Evolutionary conservation across 2,113 vertebrate genomes (phyloP), one percentile per base, ranked within the genome.

Genomic region (Himantopus leucocephalus): DNA sequence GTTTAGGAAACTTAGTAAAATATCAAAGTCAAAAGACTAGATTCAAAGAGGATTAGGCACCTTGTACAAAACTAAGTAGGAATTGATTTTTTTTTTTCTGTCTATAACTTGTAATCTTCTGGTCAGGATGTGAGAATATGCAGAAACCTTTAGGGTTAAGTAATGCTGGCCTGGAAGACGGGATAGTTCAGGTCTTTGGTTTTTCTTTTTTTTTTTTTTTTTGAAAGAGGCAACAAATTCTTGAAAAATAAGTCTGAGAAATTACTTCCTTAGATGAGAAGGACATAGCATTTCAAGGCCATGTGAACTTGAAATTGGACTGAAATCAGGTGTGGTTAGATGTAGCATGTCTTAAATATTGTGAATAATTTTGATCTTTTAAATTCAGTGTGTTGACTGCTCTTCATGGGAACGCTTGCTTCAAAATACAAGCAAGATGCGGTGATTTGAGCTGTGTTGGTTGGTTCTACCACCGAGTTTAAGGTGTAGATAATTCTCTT

Each of bases 361-460:
- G 10, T 47, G 34, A 10, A 35, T 63, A 6, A 14, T 79, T 71
- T 71, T 41, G 5, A 3, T 47, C 12, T 67, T 66, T 63, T 17
- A 17, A n/a, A 22, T 26, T 55, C 20, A 2, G 3, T 1, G 9
- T 5, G 8, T 24, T 76, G 19, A 15, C 29, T 27, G 50, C 39
- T 37, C 67, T 37, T 83, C n/a, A 8, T 29, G 35, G 22, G 50
- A n/a, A 2, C 8, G 0, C 18, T 67, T 41, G 45, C 18, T 50
- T 75, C 55, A 18, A 20, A 27, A 9, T 12, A 10, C 1, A 2
- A 68, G 27, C 15, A 18, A 50, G 78, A 32, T 0, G 0, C 47
- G 58, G 66, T 52, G 58, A 16, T 72, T 20, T 82, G n/a, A 50
- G 56, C 45, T 79, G 4, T 24, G 8, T 27, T 72, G 26, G 5